Evolutionary conservation across 92 coral and sea anemone genomes (phyloP), one percentile per base, ranked within the genome.

Genomic region (Anthopleura xanthogrammica): DNA sequence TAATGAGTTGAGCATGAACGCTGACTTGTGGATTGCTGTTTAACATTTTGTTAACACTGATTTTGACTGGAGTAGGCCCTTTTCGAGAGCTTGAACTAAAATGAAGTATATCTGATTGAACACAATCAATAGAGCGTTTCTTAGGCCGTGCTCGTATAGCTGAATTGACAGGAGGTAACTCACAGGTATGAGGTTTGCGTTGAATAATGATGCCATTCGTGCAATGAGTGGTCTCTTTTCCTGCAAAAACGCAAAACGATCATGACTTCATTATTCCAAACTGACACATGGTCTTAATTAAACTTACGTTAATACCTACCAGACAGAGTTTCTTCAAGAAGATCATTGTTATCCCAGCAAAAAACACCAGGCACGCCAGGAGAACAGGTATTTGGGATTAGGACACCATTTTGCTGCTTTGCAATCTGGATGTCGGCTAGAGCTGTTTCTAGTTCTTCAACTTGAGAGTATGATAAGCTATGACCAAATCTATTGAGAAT

Each of bases 371-470:
- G n/a, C n/a, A n/a, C n/a, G n/a, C n/a, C n/a, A n/a, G n/a, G n/a
- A n/a, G n/a, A n/a, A n/a, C n/a, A n/a, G n/a, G 79, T 79, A 82
- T 79, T 82, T 56, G 92, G 95, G 70, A 84, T 58, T 41, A 92
- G 64, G 68, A 85, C 80, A 43, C 90, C 92, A 54, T 84, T 73
- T 75, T 85, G 86, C 58, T 88, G 78, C 72, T 84, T 81, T 39
- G 88, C 88, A 80, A 87, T 82, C 80, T 90, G 86, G 20, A 24
- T 82, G 70, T 91, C 90, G 54, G 89, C 91, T 82, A 89, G 62
- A 24, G 92, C 91, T 73, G 92, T 92, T 77, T 92, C 95, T n/a
- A 89, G 88, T 80, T 92, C 92, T 54, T 89, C 90, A 24, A 92
- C 52, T 62, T 86, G 83, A 39, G 90, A 85, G 79, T 83, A 84